Conservation (phyloP, 2,888 invertebrate genomes). For the Thymelicus sylvestris region DNA sequence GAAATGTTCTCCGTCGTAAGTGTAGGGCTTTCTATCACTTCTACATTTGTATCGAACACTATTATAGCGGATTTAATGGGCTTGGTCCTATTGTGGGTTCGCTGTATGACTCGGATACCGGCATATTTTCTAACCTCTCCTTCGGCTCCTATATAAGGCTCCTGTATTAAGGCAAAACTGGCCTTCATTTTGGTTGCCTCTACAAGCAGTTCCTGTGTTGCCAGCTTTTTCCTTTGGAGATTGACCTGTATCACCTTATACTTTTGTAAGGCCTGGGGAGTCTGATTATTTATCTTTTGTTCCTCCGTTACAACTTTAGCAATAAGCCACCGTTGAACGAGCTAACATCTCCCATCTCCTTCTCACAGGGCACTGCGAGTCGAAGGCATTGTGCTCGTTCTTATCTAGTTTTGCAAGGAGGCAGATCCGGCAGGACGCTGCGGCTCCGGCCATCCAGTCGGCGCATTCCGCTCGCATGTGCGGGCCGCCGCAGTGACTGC, state of each 20-base stretch:
- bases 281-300: too few relatives aligned
- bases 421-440: conserved; percentile 35
- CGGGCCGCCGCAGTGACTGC: not conserved
- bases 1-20: too few relatives aligned
- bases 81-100: not conserved
- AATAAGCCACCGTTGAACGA: not conserved
- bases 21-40: too few relatives aligned
- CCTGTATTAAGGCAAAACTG: conserved; percentile 25
- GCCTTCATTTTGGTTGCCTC: not conserved
- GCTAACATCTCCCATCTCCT: not conserved
- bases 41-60: too few relatives aligned
- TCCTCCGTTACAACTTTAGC: not conserved
- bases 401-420: not conserved
- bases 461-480: too few relatives aligned
- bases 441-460: not conserved
- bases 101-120: conserved; percentile 19
- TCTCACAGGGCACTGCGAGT: not conserved
- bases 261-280: too few relatives aligned
- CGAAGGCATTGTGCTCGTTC: not conserved
- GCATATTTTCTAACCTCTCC: not conserved
- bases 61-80: not conserved
- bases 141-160: conserved; percentile 25
- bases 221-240: not conserved
- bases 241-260: not conserved
- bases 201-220: not conserved